Base-by-base conservation (phyloP, 2,888 invertebrate species). In the Euplexia lucipara region DNA sequence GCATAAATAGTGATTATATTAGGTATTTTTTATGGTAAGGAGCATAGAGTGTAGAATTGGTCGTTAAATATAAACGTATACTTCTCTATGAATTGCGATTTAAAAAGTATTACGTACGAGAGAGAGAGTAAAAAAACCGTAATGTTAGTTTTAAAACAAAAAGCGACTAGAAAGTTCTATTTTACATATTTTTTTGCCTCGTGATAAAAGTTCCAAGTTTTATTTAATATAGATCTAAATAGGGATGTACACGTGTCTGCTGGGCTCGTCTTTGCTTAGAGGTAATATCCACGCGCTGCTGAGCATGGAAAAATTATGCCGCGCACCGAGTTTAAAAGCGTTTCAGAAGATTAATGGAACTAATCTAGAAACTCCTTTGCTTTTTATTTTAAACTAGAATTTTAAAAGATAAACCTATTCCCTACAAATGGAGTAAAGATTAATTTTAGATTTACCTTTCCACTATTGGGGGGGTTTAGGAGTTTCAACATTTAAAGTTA, bases 271-370 rank as follows among this genome's bases (percentile, higher is more conserved):
- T 59, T 74, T 69, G 44, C 63, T 76, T 70, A 57, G 48, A 77
- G 68, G 66, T 77, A 74, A 70, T 77, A 60, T 56, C 58, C 64
- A 61, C 60, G 65, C 62, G 65, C 58, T 37, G 53, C 45, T 58
- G 65, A 73, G 61, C 73, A 61, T 57, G 59, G 57, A 53, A 51
- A 73, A 73, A 77, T 69, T 73, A 65, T 68, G 48, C 73, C 52
- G 39, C 54, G 69, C 73, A 48, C n/a, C 47, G 68, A 72, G 44
- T 62, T 69, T 73, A 44, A 76, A 63, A 75, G 63, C 53, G 42
- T 44, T 73, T 61, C 69, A 30, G 45, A 56, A 60, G 49, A 76
- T 76, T 72, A 76, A 76, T 76, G 64, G 58, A 48, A 62, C 52
- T 76, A 73, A 77, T 76, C 56, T 76, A 48, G 32, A 45, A 59